Conservation (phyloP, 2,888 invertebrate genomes). For the Synanthedon myopaeformis region DNA sequence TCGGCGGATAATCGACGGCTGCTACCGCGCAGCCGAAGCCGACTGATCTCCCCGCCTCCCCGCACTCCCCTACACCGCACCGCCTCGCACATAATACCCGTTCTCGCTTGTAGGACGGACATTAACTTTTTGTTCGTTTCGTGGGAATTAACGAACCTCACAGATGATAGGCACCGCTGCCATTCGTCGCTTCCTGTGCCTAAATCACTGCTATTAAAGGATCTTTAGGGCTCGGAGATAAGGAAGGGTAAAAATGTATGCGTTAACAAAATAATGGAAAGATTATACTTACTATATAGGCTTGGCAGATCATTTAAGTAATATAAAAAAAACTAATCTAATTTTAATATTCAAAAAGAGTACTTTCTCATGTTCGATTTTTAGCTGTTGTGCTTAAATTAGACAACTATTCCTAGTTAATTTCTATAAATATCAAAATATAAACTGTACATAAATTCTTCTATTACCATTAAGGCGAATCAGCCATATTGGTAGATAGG, state of each 20-base stretch:
- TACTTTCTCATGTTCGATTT: too few species aligned
- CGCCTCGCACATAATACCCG: slow-evolving; percentile 2
- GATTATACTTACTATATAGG: too few species aligned
- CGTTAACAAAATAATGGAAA: neutral
- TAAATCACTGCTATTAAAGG: slow-evolving; percentile 45
- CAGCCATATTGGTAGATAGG: too few species aligned
- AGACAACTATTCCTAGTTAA: too few species aligned
- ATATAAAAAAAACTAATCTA: too few species aligned
- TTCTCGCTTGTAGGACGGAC: slow-evolving; percentile 31
- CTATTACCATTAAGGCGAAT: too few species aligned
- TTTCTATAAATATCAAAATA: too few species aligned
- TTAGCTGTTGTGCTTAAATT: too few species aligned
- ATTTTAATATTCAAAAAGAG: too few species aligned
- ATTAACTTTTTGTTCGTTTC: slow-evolving; percentile 51
- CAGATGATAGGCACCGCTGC: slow-evolving; percentile 25
- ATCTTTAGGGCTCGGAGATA: slow-evolving; percentile 35
- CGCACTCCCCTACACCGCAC: slow-evolving; percentile 9
- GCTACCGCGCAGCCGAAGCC: slow-evolving; percentile 44
- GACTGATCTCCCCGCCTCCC: slow-evolving; percentile 11
- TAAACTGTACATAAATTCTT: too few species aligned
- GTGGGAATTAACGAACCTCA: slow-evolving; percentile 40
- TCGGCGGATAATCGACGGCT: slow-evolving; percentile 61
- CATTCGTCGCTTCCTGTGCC: slow-evolving; percentile 25
- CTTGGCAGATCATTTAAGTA: too few species aligned
- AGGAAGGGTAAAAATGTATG: slow-evolving; percentile 15